These are phyloP conservation scores for Chinchilla lanigera DNA, from an alignment of 2,113 vertebrate genomes.

Conservation along the genomic window DNA sequence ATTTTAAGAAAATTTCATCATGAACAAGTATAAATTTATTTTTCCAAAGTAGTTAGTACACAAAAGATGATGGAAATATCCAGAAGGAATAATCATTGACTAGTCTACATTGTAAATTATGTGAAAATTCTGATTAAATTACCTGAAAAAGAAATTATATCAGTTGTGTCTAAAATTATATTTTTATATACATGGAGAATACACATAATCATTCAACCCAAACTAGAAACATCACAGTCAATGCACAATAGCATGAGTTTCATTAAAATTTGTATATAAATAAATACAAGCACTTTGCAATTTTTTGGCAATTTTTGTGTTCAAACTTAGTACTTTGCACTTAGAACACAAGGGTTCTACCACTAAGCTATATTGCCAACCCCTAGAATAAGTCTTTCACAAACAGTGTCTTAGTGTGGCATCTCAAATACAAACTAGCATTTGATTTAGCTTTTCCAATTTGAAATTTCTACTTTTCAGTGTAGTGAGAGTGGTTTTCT, in stretches of 20 bases:
- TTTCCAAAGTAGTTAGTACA: conserved; percentile 32
- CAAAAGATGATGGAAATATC: conserved; percentile 10
- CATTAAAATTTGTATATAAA: not conserved
- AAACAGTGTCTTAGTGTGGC: not conserved
- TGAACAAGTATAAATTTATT: conserved; percentile 3
- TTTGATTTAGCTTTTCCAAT: not conserved
- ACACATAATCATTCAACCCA: not conserved
- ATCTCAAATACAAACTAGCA: conserved; percentile 27
- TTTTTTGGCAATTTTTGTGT: not conserved
- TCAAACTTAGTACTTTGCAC: not conserved
- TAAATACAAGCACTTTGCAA: not conserved
- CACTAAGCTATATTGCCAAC: not conserved
- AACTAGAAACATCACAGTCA: conserved; percentile 44
- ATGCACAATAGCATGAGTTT: not conserved
- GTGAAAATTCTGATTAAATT: conserved; percentile 18
- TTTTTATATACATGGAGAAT: conserved; percentile 36
- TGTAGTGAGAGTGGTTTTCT: not conserved
- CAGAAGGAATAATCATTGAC: not conserved
- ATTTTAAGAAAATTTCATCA: not conserved
- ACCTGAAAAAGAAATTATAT: not conserved
- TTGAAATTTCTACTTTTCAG: not conserved
- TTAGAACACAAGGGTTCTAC: not conserved
- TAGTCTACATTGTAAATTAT: conserved; percentile 10
- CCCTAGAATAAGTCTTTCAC: not conserved
- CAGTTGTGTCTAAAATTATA: conserved; percentile 19